These are phyloP conservation scores for Porites divaricata DNA, from an alignment of 92 coral and sea anemone genomes.

Conservation along the genomic window DNA sequence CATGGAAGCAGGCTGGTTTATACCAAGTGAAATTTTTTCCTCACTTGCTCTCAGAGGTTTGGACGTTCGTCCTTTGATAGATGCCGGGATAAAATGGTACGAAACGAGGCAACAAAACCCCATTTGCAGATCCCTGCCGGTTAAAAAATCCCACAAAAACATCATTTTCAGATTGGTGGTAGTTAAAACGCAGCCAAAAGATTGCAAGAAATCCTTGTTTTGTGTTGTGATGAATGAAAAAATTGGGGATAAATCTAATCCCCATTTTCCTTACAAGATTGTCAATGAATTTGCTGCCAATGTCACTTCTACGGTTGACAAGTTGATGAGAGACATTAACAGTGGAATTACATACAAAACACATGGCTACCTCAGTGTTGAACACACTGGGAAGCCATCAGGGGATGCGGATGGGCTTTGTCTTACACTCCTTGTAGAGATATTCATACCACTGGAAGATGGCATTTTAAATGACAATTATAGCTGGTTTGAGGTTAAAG, in stretches of 20 bases:
- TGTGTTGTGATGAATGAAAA: conserved; percentile 23
- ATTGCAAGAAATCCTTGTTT: conserved; percentile 3
- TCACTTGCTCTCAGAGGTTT: conserved; percentile 43
- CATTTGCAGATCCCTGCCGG: conserved; percentile 62
- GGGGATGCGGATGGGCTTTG: conserved; percentile 75
- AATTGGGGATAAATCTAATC: background rate
- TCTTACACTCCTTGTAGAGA: conserved; percentile 68
- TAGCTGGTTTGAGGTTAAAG: conserved; percentile 40
- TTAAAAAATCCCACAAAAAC: conserved; percentile 42
- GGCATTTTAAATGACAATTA: conserved; percentile 14
- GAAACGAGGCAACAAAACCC: conserved; percentile 52
- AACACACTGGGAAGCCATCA: conserved; percentile 73
- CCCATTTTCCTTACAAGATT: conserved; percentile 3
- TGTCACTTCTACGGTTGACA: conserved; percentile 8
- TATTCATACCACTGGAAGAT: background rate
- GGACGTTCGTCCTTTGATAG: conserved; percentile 70
- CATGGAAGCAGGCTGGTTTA: conserved; percentile 85
- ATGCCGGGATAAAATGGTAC: conserved; percentile 69
- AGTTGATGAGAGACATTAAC: conserved; percentile 24
- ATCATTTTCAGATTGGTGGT: conserved; percentile 45
- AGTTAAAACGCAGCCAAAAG: conserved; percentile 26
- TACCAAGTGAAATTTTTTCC: conserved; percentile 27
- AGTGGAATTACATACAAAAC: conserved; percentile 43
- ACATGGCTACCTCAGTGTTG: conserved; percentile 73
- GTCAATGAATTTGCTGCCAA: background rate